Conservation (phyloP, 2,888 invertebrate species). For the Melinaea marsaeus region DNA sequence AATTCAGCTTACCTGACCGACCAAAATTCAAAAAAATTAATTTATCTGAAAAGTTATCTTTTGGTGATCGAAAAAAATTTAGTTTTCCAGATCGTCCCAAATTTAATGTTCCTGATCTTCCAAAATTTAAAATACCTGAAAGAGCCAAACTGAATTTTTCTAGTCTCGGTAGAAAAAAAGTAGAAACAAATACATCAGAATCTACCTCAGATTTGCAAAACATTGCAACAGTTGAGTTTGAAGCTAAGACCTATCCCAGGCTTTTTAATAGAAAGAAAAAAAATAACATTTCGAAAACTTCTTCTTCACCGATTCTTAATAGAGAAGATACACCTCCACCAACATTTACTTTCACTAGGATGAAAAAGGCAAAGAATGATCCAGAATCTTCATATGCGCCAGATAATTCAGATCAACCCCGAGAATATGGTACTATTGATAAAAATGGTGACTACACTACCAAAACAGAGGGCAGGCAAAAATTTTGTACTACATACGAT, state of each 20-base stretch:
- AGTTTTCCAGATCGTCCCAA: conserved; percentile 79
- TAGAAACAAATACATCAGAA: conserved; percentile 56
- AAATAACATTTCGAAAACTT: conserved; percentile 64
- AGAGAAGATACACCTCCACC: conserved; percentile 80
- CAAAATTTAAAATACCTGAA: conserved; percentile 79
- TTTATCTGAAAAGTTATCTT: conserved; percentile 73
- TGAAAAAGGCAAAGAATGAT: conserved; percentile 73
- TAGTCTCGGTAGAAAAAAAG: conserved; percentile 76
- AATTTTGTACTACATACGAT: conserved; percentile 66
- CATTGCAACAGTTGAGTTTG: conserved; percentile 81
- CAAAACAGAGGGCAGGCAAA: conserved; percentile 59
- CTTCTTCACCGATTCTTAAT: conserved; percentile 71
- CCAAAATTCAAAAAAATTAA: conserved; percentile 73
- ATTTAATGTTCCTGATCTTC: conserved; percentile 74
- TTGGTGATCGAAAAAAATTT: conserved; percentile 80
- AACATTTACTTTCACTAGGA: conserved; percentile 81
- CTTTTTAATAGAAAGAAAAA: conserved; percentile 78
- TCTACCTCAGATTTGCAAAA: conserved; percentile 60
- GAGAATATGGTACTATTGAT: conserved; percentile 70
- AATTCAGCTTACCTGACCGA: conserved; percentile 81
- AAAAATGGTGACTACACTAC: conserved; percentile 50
- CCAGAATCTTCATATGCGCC: conserved; percentile 60
- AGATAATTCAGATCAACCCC: conserved; percentile 64
- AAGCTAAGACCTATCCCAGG: conserved; percentile 88
- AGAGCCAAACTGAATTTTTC: conserved; percentile 81